A percentile compares a stretch with the other conserved stretches of the same genome.
These are phyloP conservation scores for Pseudeuparius sepicola DNA, from an alignment of 2,888 invertebrate genomes.

Conservation along the genomic window DNA sequence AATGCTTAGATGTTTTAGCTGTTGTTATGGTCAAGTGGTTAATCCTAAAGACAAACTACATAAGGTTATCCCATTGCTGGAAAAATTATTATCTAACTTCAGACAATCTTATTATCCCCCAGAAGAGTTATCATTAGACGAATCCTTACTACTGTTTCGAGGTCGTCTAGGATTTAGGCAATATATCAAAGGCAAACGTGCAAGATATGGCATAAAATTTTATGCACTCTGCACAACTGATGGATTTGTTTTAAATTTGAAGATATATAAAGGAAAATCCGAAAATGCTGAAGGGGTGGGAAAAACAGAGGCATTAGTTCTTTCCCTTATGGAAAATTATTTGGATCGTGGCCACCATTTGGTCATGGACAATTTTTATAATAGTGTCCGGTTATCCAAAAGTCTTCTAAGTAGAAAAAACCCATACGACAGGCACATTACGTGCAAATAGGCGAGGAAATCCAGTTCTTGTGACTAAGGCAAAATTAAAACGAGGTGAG, in stretches of 20 bases:
- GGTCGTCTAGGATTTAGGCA: conserved; percentile 13
- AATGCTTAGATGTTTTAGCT: conserved; percentile 11
- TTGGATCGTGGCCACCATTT: conserved; percentile 13
- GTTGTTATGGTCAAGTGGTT: conserved; percentile 6
- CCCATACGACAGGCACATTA: conserved; percentile 18
- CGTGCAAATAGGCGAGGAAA: conserved; percentile 16
- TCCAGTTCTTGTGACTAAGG: conserved; percentile 13
- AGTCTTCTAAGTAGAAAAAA: conserved; percentile 15
- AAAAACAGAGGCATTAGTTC: conserved; percentile 12
- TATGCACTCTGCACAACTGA: conserved; percentile 11
- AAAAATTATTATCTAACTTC: conserved; percentile 1
- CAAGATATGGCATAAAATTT: conserved; percentile 14
- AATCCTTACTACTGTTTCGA: conserved; percentile 13
- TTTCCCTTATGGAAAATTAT: conserved; percentile 13
- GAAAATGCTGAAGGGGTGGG: conserved; percentile 6
- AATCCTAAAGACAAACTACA: conserved; percentile 2
- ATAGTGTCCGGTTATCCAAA: conserved; percentile 15
- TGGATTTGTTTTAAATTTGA: conserved; percentile 17
- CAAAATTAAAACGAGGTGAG: conserved; percentile 16
- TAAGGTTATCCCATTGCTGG: conserved; percentile 5
- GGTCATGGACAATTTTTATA: conserved; percentile 16
- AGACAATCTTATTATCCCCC: not conserved
- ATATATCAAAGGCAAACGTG: conserved; percentile 15
- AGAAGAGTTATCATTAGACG: conserved; percentile 6
- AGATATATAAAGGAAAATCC: conserved; percentile 11